phyloP scores from a whole-genome alignment of 2,888 invertebrate genomes.

The Philopedon plagiatum region DNA sequence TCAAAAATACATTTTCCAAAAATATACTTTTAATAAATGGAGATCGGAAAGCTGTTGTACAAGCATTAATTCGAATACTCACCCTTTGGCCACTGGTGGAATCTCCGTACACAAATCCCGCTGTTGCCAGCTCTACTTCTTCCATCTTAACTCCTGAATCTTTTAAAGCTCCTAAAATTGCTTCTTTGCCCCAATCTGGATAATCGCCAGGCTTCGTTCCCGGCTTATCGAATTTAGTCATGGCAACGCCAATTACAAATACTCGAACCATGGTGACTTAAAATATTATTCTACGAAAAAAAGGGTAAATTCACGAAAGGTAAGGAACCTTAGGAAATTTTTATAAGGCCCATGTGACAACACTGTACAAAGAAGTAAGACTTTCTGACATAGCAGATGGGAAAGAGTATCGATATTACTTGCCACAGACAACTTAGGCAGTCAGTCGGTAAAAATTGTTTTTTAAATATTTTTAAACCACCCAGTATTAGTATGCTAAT shows the following conservation, averaged over 20 bases:
- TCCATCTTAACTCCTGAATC: slow-evolving; percentile 86
- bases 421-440: neutral
- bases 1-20: no score
- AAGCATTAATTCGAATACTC: slow-evolving; percentile 42
- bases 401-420: neutral
- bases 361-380: neutral
- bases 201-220: slow-evolving; percentile 88
- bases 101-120: slow-evolving; percentile 96
- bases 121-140: slow-evolving; percentile 90
- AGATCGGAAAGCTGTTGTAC: no score
- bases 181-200: slow-evolving; percentile 95
- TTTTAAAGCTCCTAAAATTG: slow-evolving; percentile 87
- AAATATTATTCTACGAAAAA: neutral
- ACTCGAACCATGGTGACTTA: slow-evolving; percentile 70
- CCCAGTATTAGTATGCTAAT: no score
- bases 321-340: neutral
- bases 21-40: no score
- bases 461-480: no score
- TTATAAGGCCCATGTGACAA: neutral
- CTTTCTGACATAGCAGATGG: neutral
- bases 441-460: no score
- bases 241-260: slow-evolving; percentile 95
- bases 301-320: neutral
- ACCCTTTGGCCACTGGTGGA: slow-evolving; percentile 97
- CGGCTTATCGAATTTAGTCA: slow-evolving; percentile 99